Evolutionary conservation across 1,140 invertebrate genomes (phyloP), one percentile per base, ranked within the genome.

Genomic region (Dendrolimus punctatus): DNA sequence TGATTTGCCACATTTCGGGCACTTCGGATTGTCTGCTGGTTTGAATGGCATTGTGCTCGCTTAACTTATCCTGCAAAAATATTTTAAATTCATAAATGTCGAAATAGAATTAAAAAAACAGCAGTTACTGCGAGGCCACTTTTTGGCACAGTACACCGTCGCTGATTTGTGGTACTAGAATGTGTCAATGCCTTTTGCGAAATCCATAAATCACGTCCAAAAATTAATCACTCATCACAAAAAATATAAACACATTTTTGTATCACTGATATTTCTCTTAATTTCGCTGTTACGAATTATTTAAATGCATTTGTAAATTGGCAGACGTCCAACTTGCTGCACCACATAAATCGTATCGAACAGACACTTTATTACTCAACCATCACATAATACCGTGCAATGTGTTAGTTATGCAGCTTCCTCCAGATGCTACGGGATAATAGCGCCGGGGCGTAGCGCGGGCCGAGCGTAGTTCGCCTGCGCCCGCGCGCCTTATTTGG

Each of bases 1-100:
- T 56, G 97, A 96, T 90, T 99, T 99, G 80, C 93, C 93, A 91
- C 98, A 99, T 89, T 98, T 98, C 60, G 98, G 98, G 92, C 98
- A 99, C 89, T 98, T 99, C 66, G 96, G 93, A 88, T 96, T 94
- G 83, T 98, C 96, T 71, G 93, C 92, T 79, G 97, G 94, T 90
- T 97, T 97, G 94, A 98, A 99, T 91, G 97, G 98, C 96, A 98
- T 98, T 89, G 92, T 95, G 88, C 88, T 85, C 88, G 77, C 75
- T 82, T 88, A 88, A 87, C 77, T 87, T 87, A 85, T 88, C 88
- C 90, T 91, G 86, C 43, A 90, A 89, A 64, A 72, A 64, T 48
- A 57, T 47, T 56, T 23, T 46, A 46, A 46, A 36, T 5, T 38
- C 10, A 46, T 37, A 36, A 23, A 37, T 36, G 46, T 46, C 6